Conservation (phyloP, 2,113 vertebrate species). For the Paralichthys olivaceus region DNA sequence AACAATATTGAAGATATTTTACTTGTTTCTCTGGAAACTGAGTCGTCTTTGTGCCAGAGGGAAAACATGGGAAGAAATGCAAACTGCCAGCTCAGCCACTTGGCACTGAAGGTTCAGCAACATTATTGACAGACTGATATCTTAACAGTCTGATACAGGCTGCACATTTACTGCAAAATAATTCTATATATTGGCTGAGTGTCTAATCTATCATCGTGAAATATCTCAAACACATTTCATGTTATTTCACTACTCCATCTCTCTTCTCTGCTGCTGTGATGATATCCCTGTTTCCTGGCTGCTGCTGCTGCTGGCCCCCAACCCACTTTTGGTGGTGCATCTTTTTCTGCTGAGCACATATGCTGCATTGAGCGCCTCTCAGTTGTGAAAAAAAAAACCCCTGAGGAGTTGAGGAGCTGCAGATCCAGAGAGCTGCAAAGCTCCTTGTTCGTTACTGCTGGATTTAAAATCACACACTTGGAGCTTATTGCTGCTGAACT, state of each 20-base stretch:
- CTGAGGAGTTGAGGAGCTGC: conserved; percentile 53
- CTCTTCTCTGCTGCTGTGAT: conserved; percentile 9
- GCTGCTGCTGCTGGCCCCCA: conserved; percentile 47
- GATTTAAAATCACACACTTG: not conserved
- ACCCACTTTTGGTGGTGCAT: conserved; percentile 54
- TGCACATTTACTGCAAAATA: not conserved
- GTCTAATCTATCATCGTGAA: not conserved
- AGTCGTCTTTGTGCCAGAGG: not conserved
- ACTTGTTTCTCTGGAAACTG: not conserved
- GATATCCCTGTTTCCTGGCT: not conserved
- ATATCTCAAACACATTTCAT: not conserved
- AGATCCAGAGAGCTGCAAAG: conserved; percentile 34
- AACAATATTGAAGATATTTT: not conserved
- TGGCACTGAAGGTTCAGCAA: conserved; percentile 52
- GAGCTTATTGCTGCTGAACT: not conserved
- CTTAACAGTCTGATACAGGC: conserved; percentile 5
- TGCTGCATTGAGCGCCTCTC: conserved; percentile 67
- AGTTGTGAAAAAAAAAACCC: conserved; percentile 12
- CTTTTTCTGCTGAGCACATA: conserved; percentile 75
- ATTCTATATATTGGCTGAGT: not conserved
- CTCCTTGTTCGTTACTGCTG: conserved; percentile 20
- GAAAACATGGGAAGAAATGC: conserved; percentile 2
- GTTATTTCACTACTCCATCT: not conserved
- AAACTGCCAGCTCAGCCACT: conserved; percentile 45
- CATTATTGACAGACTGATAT: conserved; percentile 33